A percentile compares a stretch with the other conserved stretches of the same genome.
Conservation (phyloP, 2,113 vertebrate genomes). For the Holacanthus passer region DNA sequence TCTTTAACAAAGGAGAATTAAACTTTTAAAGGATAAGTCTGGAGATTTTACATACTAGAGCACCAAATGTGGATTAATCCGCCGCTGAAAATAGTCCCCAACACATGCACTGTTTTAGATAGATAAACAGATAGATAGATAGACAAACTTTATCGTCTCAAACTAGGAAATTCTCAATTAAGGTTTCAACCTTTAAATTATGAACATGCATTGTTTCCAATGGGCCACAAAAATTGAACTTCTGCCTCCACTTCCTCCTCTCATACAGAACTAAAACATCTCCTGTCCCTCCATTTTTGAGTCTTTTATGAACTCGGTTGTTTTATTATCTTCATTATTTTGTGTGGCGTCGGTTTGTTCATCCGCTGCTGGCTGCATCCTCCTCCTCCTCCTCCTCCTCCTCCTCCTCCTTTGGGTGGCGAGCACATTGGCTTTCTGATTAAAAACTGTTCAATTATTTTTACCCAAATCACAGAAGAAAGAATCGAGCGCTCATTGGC, state of each 20-base stretch:
- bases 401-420: constrained; percentile 2
- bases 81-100: constrained; percentile 37
- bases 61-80: constrained; percentile 29
- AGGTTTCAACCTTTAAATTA: not conserved
- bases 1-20: not conserved
- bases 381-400: not conserved
- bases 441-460: constrained; percentile 17
- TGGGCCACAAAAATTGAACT: not conserved
- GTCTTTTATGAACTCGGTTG: not conserved
- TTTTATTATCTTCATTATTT: not conserved
- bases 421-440: not conserved
- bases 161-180: too few relatives aligned
- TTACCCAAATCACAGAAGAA: not conserved
- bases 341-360: not conserved
- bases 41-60: not conserved
- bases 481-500: not conserved
- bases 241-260: not conserved
- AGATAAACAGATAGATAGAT: too few relatives aligned
- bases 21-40: not conserved
- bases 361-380: not conserved
- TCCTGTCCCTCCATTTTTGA: not conserved
- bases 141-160: too few relatives aligned
- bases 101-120: not conserved
- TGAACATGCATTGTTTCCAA: too few relatives aligned
- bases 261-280: not conserved